Evolutionary conservation across 2,113 vertebrate species (phyloP).

Genomic region (Hypomesus transpacificus): DNA sequence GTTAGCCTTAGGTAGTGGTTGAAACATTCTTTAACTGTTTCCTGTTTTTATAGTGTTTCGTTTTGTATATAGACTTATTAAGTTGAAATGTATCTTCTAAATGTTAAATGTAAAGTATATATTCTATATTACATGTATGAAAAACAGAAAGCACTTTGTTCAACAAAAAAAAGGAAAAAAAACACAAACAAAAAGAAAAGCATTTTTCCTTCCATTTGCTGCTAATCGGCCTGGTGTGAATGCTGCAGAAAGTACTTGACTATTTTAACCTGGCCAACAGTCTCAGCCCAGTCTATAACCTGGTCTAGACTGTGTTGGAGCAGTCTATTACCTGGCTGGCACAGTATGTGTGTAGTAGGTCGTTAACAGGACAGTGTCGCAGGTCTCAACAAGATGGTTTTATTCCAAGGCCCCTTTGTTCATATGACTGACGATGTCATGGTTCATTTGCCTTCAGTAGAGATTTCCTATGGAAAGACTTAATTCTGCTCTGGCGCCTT

Average conservation of each 20-base stretch:
- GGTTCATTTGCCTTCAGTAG: conserved; percentile 77
- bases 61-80: conserved; percentile 70
- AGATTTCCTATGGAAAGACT: conserved; percentile 83
- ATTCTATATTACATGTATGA: conserved; percentile 90
- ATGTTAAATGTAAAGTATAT: conserved; percentile 89
- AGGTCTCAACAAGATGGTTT: conserved; percentile 50
- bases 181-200: conserved; percentile 52
- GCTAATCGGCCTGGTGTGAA: conserved; percentile 98
- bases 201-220: conserved; percentile 98
- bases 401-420: conserved; percentile 68
- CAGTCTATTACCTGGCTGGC: not conserved
- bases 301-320: not conserved
- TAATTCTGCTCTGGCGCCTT: conserved; percentile 77
- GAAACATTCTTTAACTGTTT: conserved; percentile 63
- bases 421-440: conserved; percentile 65
- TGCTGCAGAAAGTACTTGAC: conserved; percentile 96
- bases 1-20: conserved; percentile 43
- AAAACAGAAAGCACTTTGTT: conserved; percentile 97
- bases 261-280: conserved; percentile 70
- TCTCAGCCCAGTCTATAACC: no score
- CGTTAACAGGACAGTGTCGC: not conserved
- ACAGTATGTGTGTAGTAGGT: no score
- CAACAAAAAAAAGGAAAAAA: conserved; percentile 78
- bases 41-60: conserved; percentile 61
- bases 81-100: conserved; percentile 79